Evolutionary conservation across 1,140 invertebrate species (phyloP).

Genomic region (Hypothenemus hampei): DNA sequence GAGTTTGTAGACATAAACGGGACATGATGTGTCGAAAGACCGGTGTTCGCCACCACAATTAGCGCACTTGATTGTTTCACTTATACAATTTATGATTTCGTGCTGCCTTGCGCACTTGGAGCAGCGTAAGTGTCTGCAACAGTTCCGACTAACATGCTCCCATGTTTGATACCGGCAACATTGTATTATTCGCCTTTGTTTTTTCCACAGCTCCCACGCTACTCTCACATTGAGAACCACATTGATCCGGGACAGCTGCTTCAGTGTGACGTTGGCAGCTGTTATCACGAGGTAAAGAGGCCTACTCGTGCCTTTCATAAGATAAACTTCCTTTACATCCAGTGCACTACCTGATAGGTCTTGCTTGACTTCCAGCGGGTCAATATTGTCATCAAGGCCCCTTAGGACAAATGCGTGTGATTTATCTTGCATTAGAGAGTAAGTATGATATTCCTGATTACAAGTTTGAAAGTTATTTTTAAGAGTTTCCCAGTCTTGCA

Average conservation of each 20-base stretch:
- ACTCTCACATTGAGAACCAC: background rate
- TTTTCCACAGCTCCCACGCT: background rate
- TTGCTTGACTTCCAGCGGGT: background rate
- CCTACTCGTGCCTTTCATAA: background rate
- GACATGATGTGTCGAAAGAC: background rate
- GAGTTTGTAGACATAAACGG: background rate
- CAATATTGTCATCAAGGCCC: background rate
- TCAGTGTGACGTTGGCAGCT: too few species aligned
- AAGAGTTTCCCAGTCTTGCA: too few species aligned
- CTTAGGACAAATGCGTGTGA: background rate
- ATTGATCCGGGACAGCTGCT: too few species aligned
- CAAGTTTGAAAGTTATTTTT: too few species aligned
- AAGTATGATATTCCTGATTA: too few species aligned
- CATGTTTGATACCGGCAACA: too few species aligned
- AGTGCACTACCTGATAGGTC: background rate
- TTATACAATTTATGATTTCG: background rate
- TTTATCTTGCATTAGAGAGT: background rate
- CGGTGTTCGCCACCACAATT: background rate
- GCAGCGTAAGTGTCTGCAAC: background rate
- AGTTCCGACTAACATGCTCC: background rate
- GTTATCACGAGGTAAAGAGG: background rate
- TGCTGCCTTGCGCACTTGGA: background rate
- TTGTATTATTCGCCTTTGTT: background rate
- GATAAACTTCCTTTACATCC: background rate
- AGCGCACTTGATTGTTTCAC: background rate